Conservation (phyloP, 2,888 invertebrate genomes). For the Steinernema carpocapsae region DNA sequence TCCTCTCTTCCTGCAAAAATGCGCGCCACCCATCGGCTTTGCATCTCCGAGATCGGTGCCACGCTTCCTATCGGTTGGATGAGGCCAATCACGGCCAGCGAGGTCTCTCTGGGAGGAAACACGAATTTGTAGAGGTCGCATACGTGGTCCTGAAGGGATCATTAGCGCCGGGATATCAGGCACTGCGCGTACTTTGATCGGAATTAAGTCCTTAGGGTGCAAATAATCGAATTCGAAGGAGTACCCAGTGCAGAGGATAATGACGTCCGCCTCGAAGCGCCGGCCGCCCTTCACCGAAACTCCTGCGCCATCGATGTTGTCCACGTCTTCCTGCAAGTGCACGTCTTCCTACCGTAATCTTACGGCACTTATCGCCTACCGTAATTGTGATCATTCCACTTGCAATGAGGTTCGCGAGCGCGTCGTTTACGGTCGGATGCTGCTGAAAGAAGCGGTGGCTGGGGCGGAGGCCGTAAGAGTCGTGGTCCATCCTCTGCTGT, state of each 20-base stretch:
- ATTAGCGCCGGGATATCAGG: too few relatives aligned
- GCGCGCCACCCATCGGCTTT: conserved; percentile 64
- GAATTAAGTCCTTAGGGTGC: conserved; percentile 57
- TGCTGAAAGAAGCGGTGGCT: conserved; percentile 67
- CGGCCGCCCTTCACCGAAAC: conserved; percentile 58
- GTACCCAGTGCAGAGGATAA: conserved; percentile 69
- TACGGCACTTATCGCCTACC: conserved; percentile 37
- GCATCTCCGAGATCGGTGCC: conserved; percentile 71
- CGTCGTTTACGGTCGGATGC: conserved; percentile 71
- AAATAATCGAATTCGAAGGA: conserved; percentile 71
- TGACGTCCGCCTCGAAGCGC: conserved; percentile 66
- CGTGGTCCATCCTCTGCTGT: conserved; percentile 65
- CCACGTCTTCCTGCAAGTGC: conserved; percentile 50
- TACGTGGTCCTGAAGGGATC: conserved; percentile 61
- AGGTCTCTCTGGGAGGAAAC: conserved; percentile 68
- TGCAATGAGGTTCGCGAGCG: conserved; percentile 70
- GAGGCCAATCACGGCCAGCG: conserved; percentile 69
- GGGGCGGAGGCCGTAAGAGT: conserved; percentile 65
- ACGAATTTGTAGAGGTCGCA: conserved; percentile 70
- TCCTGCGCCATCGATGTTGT: conserved; percentile 41
- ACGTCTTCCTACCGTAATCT: neutral
- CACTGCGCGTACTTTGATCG: conserved; percentile 45
- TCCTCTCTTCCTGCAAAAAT: conserved; percentile 53
- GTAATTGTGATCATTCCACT: conserved; percentile 69
- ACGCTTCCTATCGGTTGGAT: conserved; percentile 72